Evolutionary conservation across 2,113 vertebrate genomes (phyloP), one percentile per base, ranked within the genome.

Genomic region (Tetraodon nigroviridis): DNA sequence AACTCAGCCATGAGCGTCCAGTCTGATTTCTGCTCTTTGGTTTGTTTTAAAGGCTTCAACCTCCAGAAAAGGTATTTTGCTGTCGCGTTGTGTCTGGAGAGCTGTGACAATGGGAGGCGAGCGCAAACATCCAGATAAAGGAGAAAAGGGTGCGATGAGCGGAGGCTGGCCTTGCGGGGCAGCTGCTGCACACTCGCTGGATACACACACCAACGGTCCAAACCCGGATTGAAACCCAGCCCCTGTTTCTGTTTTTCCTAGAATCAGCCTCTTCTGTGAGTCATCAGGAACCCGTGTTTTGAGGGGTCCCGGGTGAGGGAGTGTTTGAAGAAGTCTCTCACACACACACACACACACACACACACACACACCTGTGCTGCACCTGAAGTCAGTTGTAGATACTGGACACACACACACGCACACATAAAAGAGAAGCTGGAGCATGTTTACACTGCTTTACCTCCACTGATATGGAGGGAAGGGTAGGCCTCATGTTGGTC

Each of bases 361-460:
- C 13, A 44, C 42, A 47, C 45, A 7, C 17, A 17, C 45, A 47
- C n/a, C n/a, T 48, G 17, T n/a, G 46, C 17, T 18, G 46, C 46
- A 44, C 42, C 42, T 44, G 42, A 56, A 24, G 64, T 65, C 59
- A 68, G 45, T 40, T 15, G 15, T 32, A 44, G 12, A 44, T 44
- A 44, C 5, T 44, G 42, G 42, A 44, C 14, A 17, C 7, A 44
- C 1, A 6, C 3, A 17, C 13, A 44, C 41, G 3, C 14, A 17
- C 13, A 44, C 42, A 14, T 5, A 16, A 17, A 16, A 41, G n/a
- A n/a, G 47, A 57, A 78, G 63, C 69, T 65, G 76, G 49, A 37
- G 24, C 47, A 55, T 75, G 66, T 89, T 86, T 79, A 59, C 32
- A 0, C 37, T 10, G 15, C 47, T 54, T 60, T 50, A 84, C 84